These are phyloP conservation scores for Rhynchophorus ferrugineus DNA, from an alignment of 1,140 invertebrate genomes.

Conservation along the genomic window DNA sequence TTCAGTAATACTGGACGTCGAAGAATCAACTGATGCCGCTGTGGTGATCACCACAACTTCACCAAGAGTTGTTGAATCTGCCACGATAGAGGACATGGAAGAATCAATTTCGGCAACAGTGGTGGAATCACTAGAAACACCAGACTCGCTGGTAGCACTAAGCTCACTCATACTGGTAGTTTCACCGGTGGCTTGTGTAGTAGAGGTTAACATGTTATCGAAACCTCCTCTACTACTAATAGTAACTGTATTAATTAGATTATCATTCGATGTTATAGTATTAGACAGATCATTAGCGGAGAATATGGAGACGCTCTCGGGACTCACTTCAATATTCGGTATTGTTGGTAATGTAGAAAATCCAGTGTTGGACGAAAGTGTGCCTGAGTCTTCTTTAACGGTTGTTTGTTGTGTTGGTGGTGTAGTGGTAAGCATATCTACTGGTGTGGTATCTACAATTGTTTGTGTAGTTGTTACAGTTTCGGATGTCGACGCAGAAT, in stretches of 20 bases:
- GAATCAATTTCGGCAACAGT: not conserved
- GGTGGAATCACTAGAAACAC: slow-evolving; percentile 11
- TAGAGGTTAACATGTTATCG: slow-evolving; percentile 22
- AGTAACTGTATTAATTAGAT: slow-evolving; percentile 33
- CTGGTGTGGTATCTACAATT: not conserved
- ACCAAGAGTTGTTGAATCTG: not conserved
- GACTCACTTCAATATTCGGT: slow-evolving; percentile 36
- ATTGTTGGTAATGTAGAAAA: slow-evolving; percentile 25
- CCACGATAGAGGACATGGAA: too few relatives aligned
- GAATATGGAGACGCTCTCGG: slow-evolving; percentile 33
- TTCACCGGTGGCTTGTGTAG: slow-evolving; percentile 11
- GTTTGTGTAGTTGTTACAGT: not conserved
- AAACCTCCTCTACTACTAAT: slow-evolving; percentile 28
- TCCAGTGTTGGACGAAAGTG: slow-evolving; percentile 13
- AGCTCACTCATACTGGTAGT: too few relatives aligned
- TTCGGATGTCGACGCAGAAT: not conserved
- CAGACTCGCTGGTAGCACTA: too few relatives aligned
- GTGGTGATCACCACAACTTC: too few relatives aligned
- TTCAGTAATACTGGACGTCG: too few relatives aligned
- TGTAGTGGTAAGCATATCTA: not conserved
- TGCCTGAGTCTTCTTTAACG: slow-evolving; percentile 1
- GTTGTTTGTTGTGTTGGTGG: not conserved
- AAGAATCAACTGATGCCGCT: too few relatives aligned
- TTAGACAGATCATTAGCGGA: slow-evolving; percentile 39
- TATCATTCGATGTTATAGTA: slow-evolving; percentile 38